A percentile compares a stretch with the other conserved stretches of the same genome.
These are phyloP conservation scores for Cotesia congregata DNA, from an alignment of 2,888 invertebrate genomes.

Conservation along the genomic window DNA sequence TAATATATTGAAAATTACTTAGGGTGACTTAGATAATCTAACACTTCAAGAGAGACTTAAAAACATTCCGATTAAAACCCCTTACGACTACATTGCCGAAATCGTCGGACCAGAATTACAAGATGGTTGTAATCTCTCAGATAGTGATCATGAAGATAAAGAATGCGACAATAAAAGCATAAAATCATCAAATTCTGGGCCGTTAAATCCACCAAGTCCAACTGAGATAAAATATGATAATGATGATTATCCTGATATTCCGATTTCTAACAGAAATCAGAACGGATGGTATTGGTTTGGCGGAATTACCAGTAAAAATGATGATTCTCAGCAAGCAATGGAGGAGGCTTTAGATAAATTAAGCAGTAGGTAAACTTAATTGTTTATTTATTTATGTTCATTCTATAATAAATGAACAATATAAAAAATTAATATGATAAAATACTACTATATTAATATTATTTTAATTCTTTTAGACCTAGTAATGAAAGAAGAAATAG, in stretches of 20 bases:
- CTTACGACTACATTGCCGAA: constrained; percentile 67
- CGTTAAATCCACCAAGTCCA: constrained; percentile 70
- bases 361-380: constrained; percentile 79
- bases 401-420: neutral
- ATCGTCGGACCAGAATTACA: constrained; percentile 67
- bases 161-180: constrained; percentile 61
- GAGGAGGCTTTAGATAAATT: constrained; percentile 82
- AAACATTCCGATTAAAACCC: constrained; percentile 62
- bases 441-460: constrained; percentile 10
- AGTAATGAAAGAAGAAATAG: constrained; percentile 63
- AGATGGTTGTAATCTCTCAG: constrained; percentile 68
- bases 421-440: neutral
- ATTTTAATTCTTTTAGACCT: constrained; percentile 56
- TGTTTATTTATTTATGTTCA: constrained; percentile 29
- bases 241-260: constrained; percentile 75
- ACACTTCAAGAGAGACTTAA: constrained; percentile 66
- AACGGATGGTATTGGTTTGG: constrained; percentile 90
- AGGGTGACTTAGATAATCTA: constrained; percentile 63
- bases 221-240: constrained; percentile 74
- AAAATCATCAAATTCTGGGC: constrained; percentile 65
- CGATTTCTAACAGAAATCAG: constrained; percentile 77
- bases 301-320: constrained; percentile 81
- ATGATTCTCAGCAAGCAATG: constrained; percentile 78
- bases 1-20: constrained; percentile 39
- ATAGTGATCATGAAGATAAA: constrained; percentile 65